Evolutionary conservation across 1,140 invertebrate genomes (phyloP).

Genomic region (Orius insidiosus): DNA sequence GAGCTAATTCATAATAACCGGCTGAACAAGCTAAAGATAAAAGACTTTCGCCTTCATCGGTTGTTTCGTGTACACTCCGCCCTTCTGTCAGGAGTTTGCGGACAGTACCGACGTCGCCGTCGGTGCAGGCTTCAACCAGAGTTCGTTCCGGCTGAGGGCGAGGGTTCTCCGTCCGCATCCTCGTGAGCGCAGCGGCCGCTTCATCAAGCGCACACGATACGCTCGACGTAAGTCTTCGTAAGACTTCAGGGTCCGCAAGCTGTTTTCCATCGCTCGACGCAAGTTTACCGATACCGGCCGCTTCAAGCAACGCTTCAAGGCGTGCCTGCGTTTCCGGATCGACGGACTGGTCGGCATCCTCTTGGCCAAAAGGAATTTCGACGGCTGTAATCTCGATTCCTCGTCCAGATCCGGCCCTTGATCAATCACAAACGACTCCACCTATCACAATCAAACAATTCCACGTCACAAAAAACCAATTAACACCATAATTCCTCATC

Average conservation of each 20-base stretch:
- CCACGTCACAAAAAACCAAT: not conserved
- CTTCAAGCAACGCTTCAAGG: constrained; percentile 73
- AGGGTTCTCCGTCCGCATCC: constrained; percentile 75
- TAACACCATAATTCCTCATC: too few species aligned
- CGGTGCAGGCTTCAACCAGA: constrained; percentile 74
- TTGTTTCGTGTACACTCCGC: constrained; percentile 75
- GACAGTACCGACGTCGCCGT: constrained; percentile 82
- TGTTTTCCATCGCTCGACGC: constrained; percentile 61
- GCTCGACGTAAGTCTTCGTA: constrained; percentile 66
- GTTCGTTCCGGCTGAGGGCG: constrained; percentile 30
- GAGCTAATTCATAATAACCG: constrained; percentile 83
- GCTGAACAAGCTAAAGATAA: constrained; percentile 83
- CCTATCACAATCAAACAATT: constrained; percentile 28
- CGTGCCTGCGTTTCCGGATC: constrained; percentile 78
- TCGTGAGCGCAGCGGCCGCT: constrained; percentile 82
- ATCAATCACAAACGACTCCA: constrained; percentile 49
- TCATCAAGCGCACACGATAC: constrained; percentile 89
- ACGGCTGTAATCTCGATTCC: constrained; percentile 46
- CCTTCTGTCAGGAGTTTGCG: constrained; percentile 79
- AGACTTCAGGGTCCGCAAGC: constrained; percentile 61
- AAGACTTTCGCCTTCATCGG: constrained; percentile 82
- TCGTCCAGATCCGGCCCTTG: constrained; percentile 42
- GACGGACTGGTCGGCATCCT: constrained; percentile 58
- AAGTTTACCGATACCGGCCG: constrained; percentile 63
- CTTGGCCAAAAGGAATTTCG: constrained; percentile 60